Evolutionary conservation across 2,113 vertebrate genomes (phyloP), one percentile per base, ranked within the genome.

Genomic region (Dasyurus viverrinus): DNA sequence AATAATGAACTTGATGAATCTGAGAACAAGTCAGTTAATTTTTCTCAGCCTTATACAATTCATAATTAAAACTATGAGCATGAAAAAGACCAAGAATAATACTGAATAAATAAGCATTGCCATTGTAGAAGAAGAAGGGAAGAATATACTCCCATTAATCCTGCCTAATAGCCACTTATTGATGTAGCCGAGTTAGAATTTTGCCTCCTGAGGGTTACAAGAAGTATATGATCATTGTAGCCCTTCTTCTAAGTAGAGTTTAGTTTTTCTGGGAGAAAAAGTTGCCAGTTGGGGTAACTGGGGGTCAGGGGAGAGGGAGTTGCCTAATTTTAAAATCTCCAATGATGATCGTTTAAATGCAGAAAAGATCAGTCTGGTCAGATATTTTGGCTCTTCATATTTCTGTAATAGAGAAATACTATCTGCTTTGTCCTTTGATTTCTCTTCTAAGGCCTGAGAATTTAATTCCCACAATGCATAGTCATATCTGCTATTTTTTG

Each of bases 191-290:
- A 93, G 24, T 89, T 19, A 2, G 52, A 93, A n/a, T 25, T 0
- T 14, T 94, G 5, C 89, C 90, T 89, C 94, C 60, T 89, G n/a
- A 36, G 47, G 3, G 12, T 84, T 95, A 36, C 55, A 95, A 53
- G 89, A 94, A 93, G 90, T 36, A n/a, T 19, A 22, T 53, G 23
- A 26, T 93, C 54, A 94, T 90, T 11, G 90, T 24, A 1, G 47
- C 89, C 55, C 94, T 53, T 84, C 55, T 89, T 1, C 54, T 24
- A 2, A 54, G 8, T 42, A 1, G 14, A 89, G 1, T n/a, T 93
- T 93, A 46, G 92, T 91, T 91, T 96, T 42, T 95, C 26, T 90
- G 92, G 36, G n/a, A 92, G 97, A 42, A 84, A 96, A 91, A 24
- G 2, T 22, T 30, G 23, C 50, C 90, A 46, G 60, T 93, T 94